phyloP scores from a whole-genome alignment of 2,888 invertebrate species.

The Heliconius ethilla region DNA sequence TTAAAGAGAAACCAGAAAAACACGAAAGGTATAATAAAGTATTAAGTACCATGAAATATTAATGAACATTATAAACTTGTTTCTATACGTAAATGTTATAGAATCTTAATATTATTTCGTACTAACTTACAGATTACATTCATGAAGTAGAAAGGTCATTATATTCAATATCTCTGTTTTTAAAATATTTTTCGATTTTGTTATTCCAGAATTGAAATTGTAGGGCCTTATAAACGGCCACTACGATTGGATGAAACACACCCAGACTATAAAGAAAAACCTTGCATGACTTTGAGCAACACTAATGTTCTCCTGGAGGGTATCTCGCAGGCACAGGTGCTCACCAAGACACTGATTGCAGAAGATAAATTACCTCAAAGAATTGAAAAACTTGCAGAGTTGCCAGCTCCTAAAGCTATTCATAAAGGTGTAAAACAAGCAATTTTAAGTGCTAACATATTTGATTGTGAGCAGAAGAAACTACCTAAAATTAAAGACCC shows the following conservation, averaged over 20 bases:
- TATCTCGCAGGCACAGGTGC: slow-evolving; percentile 88
- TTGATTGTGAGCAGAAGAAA: slow-evolving; percentile 90
- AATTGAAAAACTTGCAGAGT: slow-evolving; percentile 77
- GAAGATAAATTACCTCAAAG: slow-evolving; percentile 83
- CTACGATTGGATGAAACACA: slow-evolving; percentile 81
- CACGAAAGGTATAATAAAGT: slow-evolving; percentile 56
- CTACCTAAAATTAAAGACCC: slow-evolving; percentile 88
- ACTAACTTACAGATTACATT: neutral
- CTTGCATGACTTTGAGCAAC: slow-evolving; percentile 83
- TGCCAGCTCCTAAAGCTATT: slow-evolving; percentile 76
- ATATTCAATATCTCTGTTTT: too few species aligned
- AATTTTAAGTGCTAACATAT: slow-evolving; percentile 85
- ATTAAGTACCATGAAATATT: neutral
- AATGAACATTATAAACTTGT: neutral
- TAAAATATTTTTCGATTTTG: neutral
- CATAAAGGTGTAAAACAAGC: slow-evolving; percentile 84
- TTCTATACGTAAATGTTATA: neutral
- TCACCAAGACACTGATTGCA: slow-evolving; percentile 88
- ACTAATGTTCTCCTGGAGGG: slow-evolving; percentile 87
- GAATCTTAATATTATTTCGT: neutral
- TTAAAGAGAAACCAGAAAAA: slow-evolving; percentile 67
- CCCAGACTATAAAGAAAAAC: slow-evolving; percentile 84
- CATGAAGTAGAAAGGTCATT: neutral
- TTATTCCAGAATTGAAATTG: slow-evolving; percentile 65
- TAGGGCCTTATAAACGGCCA: slow-evolving; percentile 71